Percentiles rank a stretch among this genome's conserved stretches.
Conservation (phyloP, 2,113 vertebrate genomes). For the Blennius ocellaris region DNA sequence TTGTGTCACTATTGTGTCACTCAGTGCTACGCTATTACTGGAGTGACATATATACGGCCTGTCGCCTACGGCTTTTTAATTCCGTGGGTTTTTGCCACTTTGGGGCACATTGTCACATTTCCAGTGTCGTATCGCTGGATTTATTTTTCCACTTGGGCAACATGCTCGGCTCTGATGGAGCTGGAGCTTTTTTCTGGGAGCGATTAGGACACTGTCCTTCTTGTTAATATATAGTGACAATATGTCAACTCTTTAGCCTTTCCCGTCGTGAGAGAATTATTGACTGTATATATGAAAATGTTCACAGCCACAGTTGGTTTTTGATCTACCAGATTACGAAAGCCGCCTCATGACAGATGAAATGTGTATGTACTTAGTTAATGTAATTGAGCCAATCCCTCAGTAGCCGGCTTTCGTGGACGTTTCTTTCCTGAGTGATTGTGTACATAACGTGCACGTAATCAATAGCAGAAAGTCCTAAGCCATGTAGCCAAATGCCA, state of each 20-base stretch:
- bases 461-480: conserved; percentile 71
- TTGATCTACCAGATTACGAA: conserved; percentile 62
- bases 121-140: conserved; percentile 34
- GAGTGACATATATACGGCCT: conserved; percentile 57
- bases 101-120: conserved; percentile 18
- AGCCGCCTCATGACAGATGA: conserved; percentile 59
- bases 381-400: conserved; percentile 67
- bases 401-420: conserved; percentile 67
- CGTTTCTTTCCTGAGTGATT: conserved; percentile 68
- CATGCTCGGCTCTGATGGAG: conserved; percentile 28
- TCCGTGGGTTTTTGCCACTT: conserved; percentile 46
- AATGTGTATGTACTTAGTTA: conserved; percentile 70
- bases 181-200: conserved; percentile 27
- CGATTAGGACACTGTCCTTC: conserved; percentile 18
- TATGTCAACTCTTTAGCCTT: conserved; percentile 48
- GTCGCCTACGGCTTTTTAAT: conserved; percentile 36
- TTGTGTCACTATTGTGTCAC: conserved; percentile 72
- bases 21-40: conserved; percentile 60
- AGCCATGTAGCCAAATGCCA: conserved; percentile 53
- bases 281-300: conserved; percentile 44
- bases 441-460: conserved; percentile 72
- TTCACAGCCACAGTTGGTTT: conserved; percentile 52
- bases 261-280: conserved; percentile 54
- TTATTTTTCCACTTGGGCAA: conserved; percentile 50
- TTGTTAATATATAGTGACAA: conserved; percentile 59